Percentiles rank a stretch among this genome's conserved stretches.
phyloP scores from a whole-genome alignment of 2,888 invertebrate species.

The Phasia obesa region DNA sequence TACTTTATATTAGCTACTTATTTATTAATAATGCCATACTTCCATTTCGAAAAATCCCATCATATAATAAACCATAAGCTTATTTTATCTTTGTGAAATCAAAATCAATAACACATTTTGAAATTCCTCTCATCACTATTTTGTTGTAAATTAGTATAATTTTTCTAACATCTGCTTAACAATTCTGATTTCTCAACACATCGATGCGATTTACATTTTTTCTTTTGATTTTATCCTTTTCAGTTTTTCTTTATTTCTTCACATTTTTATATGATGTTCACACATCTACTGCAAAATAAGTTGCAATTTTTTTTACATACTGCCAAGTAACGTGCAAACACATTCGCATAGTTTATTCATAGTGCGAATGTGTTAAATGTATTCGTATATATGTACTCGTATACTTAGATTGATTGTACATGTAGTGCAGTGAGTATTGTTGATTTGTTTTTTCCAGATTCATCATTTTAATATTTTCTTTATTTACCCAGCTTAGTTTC shows the following conservation, averaged over 20 bases:
- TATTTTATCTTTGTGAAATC: background rate
- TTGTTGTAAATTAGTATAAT: conserved; percentile 57
- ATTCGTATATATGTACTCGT: too few relatives aligned
- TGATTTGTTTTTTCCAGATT: conserved; percentile 5
- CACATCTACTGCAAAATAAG: conserved; percentile 40
- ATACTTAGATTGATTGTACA: background rate
- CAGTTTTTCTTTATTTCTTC: background rate
- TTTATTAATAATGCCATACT: too few relatives aligned
- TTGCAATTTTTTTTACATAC: conserved; percentile 12
- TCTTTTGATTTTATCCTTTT: conserved; percentile 35
- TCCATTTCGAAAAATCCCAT: too few relatives aligned
- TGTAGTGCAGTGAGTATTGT: conserved; percentile 15
- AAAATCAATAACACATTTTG: conserved; percentile 13
- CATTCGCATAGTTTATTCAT: conserved; percentile 28
- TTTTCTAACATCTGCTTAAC: conserved; percentile 56
- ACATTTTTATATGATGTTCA: conserved; percentile 34
- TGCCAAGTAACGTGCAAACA: background rate
- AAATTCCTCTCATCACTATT: conserved; percentile 10
- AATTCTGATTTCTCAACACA: conserved; percentile 61
- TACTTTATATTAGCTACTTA: too few relatives aligned
- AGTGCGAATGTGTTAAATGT: conserved; percentile 33
- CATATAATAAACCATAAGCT: background rate
- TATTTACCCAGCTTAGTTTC: background rate
- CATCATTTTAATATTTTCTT: background rate
- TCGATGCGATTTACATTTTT: conserved; percentile 39